A percentile compares a stretch with the other conserved stretches of the same genome.
These are phyloP conservation scores for Pipa parva DNA, from an alignment of 2,113 vertebrate genomes.

Conservation along the genomic window DNA sequence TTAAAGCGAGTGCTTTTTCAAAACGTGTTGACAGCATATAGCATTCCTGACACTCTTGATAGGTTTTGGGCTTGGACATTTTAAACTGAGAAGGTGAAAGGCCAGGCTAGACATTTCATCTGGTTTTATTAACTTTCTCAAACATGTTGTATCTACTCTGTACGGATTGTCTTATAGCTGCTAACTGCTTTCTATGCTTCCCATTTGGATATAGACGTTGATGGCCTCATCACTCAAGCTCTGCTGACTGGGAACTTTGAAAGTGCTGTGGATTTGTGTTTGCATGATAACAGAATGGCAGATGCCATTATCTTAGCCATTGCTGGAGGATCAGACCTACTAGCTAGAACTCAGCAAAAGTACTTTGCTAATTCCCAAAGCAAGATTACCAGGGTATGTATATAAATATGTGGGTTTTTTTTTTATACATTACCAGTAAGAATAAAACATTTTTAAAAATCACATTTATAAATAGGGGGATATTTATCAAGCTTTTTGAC, in stretches of 20 bases:
- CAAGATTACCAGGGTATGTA: constrained; percentile 87
- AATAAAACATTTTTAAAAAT: too few species aligned
- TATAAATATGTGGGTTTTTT: background rate
- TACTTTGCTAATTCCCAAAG: constrained; percentile 85
- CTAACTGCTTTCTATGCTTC: background rate
- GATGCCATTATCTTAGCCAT: constrained; percentile 93
- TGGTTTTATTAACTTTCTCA: too few species aligned
- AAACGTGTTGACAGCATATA: too few species aligned
- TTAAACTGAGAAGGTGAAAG: too few species aligned
- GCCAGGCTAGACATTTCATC: too few species aligned
- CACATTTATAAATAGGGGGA: too few species aligned
- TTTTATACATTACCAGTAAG: too few species aligned
- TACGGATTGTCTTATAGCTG: constrained; percentile 13
- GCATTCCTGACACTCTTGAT: too few species aligned
- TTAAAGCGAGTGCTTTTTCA: too few species aligned
- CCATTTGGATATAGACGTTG: constrained; percentile 79
- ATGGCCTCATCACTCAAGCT: constrained; percentile 91
- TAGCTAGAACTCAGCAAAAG: constrained; percentile 85
- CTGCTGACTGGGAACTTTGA: constrained; percentile 88
- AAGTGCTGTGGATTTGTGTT: constrained; percentile 87
- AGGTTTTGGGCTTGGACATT: too few species aligned
- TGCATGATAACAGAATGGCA: constrained; percentile 91
- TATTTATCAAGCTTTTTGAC: too few species aligned
- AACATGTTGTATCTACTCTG: constrained; percentile 1
- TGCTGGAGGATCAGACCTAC: constrained; percentile 83